phyloP scores from a whole-genome alignment of 2,113 vertebrate species.

The Sterrhoptilus dennistouni region DNA sequence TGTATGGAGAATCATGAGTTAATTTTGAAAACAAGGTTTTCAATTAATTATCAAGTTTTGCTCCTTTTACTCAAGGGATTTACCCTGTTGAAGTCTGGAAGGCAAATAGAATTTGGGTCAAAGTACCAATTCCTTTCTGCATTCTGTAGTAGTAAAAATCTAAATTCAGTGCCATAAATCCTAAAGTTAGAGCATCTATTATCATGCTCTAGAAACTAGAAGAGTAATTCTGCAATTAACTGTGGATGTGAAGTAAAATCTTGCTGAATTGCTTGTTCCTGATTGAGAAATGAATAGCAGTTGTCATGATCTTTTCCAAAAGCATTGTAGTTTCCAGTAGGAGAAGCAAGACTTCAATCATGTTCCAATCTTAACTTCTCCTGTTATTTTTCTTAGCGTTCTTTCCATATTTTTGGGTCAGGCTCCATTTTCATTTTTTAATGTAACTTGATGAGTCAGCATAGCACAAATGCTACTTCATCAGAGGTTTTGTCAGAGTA shows the following conservation, averaged over 20 bases:
- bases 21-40: not conserved
- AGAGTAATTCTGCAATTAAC: not conserved
- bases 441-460: not conserved
- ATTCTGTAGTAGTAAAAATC: not conserved
- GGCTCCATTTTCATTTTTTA: not conserved
- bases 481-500: not conserved
- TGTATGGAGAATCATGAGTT: not conserved
- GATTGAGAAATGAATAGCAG: not conserved
- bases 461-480: not conserved
- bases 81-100: not conserved
- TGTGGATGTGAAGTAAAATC: not conserved
- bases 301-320: not conserved
- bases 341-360: not conserved
- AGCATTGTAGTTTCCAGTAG: not conserved
- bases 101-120: not conserved
- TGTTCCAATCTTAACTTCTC: not conserved
- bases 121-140: not conserved
- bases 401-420: not conserved
- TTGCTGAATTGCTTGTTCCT: not conserved
- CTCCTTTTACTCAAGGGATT: not conserved
- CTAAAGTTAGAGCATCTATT: not conserved
- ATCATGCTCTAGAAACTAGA: not conserved
- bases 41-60: not conserved
- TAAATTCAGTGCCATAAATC: not conserved
- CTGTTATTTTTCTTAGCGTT: not conserved